These are phyloP conservation scores for Adoxophyes honmai DNA, from an alignment of 1,140 invertebrate species.

Conservation along the genomic window DNA sequence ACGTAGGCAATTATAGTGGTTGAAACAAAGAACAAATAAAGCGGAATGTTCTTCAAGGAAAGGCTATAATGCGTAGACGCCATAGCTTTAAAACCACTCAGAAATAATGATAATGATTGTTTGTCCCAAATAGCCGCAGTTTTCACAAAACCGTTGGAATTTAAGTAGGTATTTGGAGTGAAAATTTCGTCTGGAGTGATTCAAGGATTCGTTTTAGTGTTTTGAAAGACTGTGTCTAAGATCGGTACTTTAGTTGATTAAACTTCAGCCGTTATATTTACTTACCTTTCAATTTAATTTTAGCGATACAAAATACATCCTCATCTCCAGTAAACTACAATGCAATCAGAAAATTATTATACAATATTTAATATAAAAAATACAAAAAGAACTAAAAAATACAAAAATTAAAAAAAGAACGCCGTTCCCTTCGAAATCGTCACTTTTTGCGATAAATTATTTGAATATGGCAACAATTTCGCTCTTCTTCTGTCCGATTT, in stretches of 20 bases:
- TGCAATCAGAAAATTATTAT: too few species aligned
- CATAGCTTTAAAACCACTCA: neutral
- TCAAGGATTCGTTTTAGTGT: neutral
- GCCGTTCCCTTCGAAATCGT: too few species aligned
- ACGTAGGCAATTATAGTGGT: slow-evolving; percentile 37
- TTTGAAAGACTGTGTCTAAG: slow-evolving; percentile 3
- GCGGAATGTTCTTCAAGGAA: neutral
- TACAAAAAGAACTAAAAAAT: too few species aligned
- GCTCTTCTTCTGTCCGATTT: too few species aligned
- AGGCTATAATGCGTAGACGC: neutral
- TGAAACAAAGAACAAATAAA: slow-evolving; percentile 25
- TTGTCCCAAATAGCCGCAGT: slow-evolving; percentile 7
- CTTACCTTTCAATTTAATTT: neutral
- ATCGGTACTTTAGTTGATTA: too few species aligned
- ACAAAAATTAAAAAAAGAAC: too few species aligned
- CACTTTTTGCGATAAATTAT: too few species aligned
- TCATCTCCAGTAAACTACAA: too few species aligned
- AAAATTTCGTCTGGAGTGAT: neutral
- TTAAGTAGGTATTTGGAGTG: slow-evolving; percentile 5
- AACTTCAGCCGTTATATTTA: neutral
- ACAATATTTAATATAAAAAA: too few species aligned
- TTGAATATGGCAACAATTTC: too few species aligned
- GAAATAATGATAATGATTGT: slow-evolving; percentile 14
- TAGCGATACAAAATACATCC: too few species aligned
- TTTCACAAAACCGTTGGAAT: slow-evolving; percentile 1